phyloP scores from a whole-genome alignment of 2,888 invertebrate genomes.

The Zeuzera pyrina region DNA sequence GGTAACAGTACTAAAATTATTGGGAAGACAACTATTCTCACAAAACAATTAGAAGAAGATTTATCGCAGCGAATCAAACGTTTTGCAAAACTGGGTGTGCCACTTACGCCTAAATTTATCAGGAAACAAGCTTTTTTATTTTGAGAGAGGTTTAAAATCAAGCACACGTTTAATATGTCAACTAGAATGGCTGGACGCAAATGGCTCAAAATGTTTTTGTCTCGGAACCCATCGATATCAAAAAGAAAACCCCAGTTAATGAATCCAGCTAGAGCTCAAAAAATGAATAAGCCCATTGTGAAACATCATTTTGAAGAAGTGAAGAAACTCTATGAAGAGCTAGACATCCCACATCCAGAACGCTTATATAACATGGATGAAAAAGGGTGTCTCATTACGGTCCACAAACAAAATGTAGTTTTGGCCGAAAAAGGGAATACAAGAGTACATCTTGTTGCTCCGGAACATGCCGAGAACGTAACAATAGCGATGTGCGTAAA shows the following conservation, averaged over 20 bases:
- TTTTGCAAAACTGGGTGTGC: conserved; percentile 21
- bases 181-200: conserved; percentile 9
- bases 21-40: too few relatives aligned
- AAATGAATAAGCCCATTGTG: conserved; percentile 13
- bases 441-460: conserved; percentile 1
- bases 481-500: conserved; percentile 2
- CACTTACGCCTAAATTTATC: conserved; percentile 21
- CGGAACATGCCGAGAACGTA: conserved; percentile 1
- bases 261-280: conserved; percentile 12
- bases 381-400: conserved; percentile 4
- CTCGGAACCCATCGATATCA: conserved; percentile 9
- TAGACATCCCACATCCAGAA: conserved; percentile 4
- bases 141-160: too few relatives aligned
- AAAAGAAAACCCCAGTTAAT: conserved; percentile 4
- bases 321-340: conserved; percentile 10
- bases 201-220: conserved; percentile 11
- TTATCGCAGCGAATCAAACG: conserved; percentile 21
- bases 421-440: conserved; percentile 1
- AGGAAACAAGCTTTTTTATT: conserved; percentile 11
- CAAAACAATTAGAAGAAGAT: conserved; percentile 10
- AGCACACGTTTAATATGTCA: conserved; percentile 4
- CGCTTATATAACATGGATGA: conserved; percentile 5
- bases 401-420: conserved; percentile 3
- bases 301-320: conserved; percentile 8
- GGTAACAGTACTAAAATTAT: too few relatives aligned